A percentile compares a stretch with the other conserved stretches of the same genome.
Evolutionary conservation across 2,113 vertebrate genomes (phyloP).

Genomic region (Ceyx margarethae): DNA sequence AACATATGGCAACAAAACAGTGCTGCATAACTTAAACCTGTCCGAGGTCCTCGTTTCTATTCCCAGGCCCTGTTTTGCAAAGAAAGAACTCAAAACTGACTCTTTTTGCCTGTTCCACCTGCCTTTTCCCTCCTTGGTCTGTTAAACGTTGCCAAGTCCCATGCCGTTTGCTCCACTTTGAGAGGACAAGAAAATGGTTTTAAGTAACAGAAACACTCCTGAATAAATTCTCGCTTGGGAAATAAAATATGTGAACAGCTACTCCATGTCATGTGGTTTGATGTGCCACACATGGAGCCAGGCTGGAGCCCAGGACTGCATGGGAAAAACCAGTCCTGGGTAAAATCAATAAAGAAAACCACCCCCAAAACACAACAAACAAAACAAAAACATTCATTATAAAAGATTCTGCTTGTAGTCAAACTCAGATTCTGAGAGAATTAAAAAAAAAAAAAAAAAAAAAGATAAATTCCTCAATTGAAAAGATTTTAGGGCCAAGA

Average conservation of each 20-base stretch:
- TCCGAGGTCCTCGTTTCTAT: neutral
- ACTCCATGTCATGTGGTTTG: neutral
- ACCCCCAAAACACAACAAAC: neutral
- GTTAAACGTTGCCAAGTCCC: fast-evolving
- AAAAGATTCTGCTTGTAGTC: neutral
- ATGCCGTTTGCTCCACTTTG: neutral
- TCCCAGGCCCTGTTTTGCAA: neutral
- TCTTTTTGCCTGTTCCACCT: neutral
- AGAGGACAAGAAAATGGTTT: slow-evolving; percentile 12
- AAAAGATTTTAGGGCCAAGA: slow-evolving; percentile 56
- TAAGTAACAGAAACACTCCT: slow-evolving; percentile 19
- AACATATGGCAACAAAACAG: slow-evolving; percentile 21
- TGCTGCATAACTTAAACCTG: neutral
- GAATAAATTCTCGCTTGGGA: slow-evolving; percentile 16
- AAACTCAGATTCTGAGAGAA: neutral
- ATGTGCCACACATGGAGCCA: neutral
- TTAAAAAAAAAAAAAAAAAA: neutral
- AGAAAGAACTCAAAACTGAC: neutral
- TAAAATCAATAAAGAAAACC: neutral
- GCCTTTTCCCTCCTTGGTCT: neutral
- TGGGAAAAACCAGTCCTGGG: neutral
- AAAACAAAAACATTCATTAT: neutral
- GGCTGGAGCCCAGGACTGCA: neutral
- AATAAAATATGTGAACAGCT: slow-evolving; percentile 6
- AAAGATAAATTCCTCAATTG: neutral